Percentiles rank a stretch among this genome's conserved stretches.
phyloP scores from a whole-genome alignment of 2,888 invertebrate genomes.

The Cerastis leucographa region DNA sequence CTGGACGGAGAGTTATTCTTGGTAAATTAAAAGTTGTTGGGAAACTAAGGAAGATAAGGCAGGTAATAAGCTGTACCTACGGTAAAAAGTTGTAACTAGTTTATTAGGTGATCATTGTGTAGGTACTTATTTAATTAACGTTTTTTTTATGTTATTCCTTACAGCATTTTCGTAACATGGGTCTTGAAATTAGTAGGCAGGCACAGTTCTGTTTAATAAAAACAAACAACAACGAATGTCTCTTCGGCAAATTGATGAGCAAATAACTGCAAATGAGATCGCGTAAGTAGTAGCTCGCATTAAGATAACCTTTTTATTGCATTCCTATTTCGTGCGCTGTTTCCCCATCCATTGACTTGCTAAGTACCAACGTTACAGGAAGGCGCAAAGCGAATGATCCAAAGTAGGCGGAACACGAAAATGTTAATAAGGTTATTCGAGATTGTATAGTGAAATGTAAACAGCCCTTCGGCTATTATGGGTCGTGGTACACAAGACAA shows the following conservation, averaged over 20 bases:
- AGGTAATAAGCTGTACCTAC: slow-evolving; percentile 12
- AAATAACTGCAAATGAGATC: slow-evolving; percentile 55
- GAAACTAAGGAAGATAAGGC: slow-evolving; percentile 5
- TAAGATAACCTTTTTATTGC: slow-evolving; percentile 59
- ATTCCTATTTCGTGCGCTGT: slow-evolving; percentile 61
- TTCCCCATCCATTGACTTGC: slow-evolving; percentile 59
- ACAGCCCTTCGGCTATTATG: slow-evolving; percentile 85
- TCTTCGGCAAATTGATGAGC: slow-evolving; percentile 48
- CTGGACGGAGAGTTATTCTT: slow-evolving; percentile 33
- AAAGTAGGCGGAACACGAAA: slow-evolving; percentile 69
- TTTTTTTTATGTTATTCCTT: neutral
- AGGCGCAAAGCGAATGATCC: slow-evolving; percentile 66
- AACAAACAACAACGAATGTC: slow-evolving; percentile 25
- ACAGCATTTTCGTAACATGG: neutral
- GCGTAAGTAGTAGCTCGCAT: slow-evolving; percentile 35
- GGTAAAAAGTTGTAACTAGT: slow-evolving; percentile 15
- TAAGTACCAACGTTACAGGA: slow-evolving; percentile 64
- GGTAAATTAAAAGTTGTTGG: slow-evolving; percentile 45
- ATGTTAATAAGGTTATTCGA: slow-evolving; percentile 84
- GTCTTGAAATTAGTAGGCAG: slow-evolving; percentile 18
- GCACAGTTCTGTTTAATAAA: neutral
- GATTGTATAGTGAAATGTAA: slow-evolving; percentile 84
- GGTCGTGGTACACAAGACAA: slow-evolving; percentile 85
- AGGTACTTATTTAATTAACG: neutral
- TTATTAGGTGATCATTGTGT: slow-evolving; percentile 3